Evolutionary conservation across 2,797 vertebrate genomes (phyloP), one percentile per base, ranked within the genome.

Genomic region (Alfaro cultratus): DNA sequence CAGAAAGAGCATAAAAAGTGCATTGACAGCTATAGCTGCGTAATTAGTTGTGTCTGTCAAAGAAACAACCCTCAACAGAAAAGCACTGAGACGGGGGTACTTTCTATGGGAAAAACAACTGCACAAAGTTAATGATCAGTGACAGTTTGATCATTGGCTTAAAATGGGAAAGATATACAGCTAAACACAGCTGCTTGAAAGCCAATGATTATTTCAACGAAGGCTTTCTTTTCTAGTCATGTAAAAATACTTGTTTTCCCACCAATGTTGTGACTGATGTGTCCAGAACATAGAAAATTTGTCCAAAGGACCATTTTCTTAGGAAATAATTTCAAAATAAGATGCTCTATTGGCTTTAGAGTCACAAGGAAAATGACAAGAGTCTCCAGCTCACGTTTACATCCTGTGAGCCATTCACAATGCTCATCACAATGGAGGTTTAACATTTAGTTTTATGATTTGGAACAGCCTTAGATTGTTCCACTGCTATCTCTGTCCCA

Each of bases 401-500:
- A 89, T 90, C 86, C 83, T 88, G 55, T 76, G 76, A 86, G 81
- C 85, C 77, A 76, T 72, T 89, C 83, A 39, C 75, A 81, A 79
- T 47, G 71, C 78, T 78, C 80, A 85, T 76, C 83, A 78, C 77
- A 53, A 62, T 80, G 57, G 80, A 86, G 88, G 83, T 91, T 92
- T 86, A 87, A 90, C 80, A 85, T 91, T 90, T 87, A 86, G 85
- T 88, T 93, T 89, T 88, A 92, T 91, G 89, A 90, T 89, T 92
- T 85, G 82, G 82, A 92, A 89, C 86, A 76, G 70, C 36, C 55
- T 83, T 85, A 83, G 76, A 89, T 62, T 81, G 81, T 79, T 74
- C 79, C 78, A 11, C 46, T 11, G 1, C 83, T 6, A 1, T 81
- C 77, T 74, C 74, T 21, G 34, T 67, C 68, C 71, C 41, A 26